Evolutionary conservation across 2,888 invertebrate genomes (phyloP), one percentile per base, ranked within the genome.

Genomic region (Chalcosyrphus nemorum): DNA sequence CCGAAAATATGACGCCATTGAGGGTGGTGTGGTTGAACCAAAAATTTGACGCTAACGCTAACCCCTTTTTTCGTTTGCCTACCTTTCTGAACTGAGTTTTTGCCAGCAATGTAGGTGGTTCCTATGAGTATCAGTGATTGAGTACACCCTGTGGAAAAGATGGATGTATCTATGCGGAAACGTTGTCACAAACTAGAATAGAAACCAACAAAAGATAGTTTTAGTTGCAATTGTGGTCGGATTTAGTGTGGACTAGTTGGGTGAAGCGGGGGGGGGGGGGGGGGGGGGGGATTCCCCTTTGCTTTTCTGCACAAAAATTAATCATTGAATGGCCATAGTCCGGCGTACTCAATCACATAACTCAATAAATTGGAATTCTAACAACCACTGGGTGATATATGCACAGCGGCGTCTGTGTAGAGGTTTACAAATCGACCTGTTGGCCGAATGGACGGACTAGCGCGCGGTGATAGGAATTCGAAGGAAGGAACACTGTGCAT

Each of bases 91-190:
- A 35, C 27, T 45, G 21, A 41, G 9, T n/a, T 27, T 11, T 1
- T 9, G n/a, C n/a, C 24, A 29, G 41, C 2, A 21, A 15, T 21
- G 76, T 21, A 52, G 17, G 35, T 32, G 70, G 21, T 45, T 15
- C 32, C 2, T 24, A 24, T 4, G 24, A 29, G 54, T 59, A 43
- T 15, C 88, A 89, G 88, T 90, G 90, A 90, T 90, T 90, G 90
- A 90, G 88, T 88, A 89, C 89, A 90, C 90, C 91, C 90, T 88
- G 87, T 88, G 91, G 90, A 89, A 90, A 90, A 89, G 90, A 87
- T 88, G 87, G 81, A 81, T 87, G 87, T 86, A 86, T 87, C 87
- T 87, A 86, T 86, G 85, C 84, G 77, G 17, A 54, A 50, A 11
- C 47, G 52, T 27, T 11, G 32, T 41, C 68, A 38, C 50, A 61